Evolutionary conservation across 2,797 vertebrate species (phyloP).

Genomic region (Helarctos malayanus): DNA sequence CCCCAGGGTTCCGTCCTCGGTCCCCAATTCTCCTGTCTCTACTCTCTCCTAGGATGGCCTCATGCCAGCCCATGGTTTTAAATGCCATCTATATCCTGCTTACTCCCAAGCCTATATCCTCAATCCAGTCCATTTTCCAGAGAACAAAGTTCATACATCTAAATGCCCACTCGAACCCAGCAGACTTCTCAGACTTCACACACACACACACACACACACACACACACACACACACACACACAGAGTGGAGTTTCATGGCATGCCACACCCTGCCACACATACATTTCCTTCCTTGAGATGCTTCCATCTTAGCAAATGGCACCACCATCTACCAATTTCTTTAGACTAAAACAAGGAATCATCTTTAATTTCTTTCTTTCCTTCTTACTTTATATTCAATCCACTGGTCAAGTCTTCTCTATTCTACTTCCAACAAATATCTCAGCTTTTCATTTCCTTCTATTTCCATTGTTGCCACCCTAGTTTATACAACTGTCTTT

Average conservation of each 20-base stretch:
- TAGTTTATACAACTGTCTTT: background rate
- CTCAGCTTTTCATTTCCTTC: background rate
- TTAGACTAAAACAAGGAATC: background rate
- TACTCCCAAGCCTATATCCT: background rate
- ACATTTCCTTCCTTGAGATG: background rate
- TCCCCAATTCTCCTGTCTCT: background rate
- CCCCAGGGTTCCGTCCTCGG: accelerated
- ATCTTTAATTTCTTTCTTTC: background rate
- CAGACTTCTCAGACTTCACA: background rate
- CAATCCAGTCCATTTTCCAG: background rate
- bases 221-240: background rate
- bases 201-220: background rate
- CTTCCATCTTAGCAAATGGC: background rate
- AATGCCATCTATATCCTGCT: background rate
- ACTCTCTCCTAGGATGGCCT: background rate
- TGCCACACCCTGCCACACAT: background rate
- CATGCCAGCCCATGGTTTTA: background rate
- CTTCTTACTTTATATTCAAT: background rate
- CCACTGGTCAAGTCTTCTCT: background rate
- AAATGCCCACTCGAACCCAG: background rate
- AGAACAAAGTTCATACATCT: background rate
- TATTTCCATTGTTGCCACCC: background rate
- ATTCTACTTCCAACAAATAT: background rate
- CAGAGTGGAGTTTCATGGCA: background rate
- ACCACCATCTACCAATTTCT: background rate